phyloP scores from a whole-genome alignment of 2,113 vertebrate species.

The Melanocharis versteri region DNA sequence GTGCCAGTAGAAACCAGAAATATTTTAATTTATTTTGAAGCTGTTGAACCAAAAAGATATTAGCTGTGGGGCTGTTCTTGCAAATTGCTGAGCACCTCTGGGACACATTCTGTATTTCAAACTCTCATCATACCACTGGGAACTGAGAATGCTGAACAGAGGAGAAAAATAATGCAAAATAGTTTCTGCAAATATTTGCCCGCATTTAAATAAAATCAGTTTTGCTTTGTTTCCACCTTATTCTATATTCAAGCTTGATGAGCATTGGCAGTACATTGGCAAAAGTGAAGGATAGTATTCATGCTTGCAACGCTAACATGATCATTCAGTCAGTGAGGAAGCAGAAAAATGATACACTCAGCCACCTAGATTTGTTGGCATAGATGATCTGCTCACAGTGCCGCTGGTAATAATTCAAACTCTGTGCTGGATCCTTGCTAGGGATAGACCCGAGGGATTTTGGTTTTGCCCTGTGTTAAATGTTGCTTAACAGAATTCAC shows the following conservation, averaged over 20 bases:
- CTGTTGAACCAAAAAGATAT: conserved; percentile 4
- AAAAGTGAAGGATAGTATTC: not conserved
- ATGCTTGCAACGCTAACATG: not conserved
- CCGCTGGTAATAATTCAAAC: not conserved
- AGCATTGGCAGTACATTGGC: not conserved
- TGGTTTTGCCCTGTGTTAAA: not conserved
- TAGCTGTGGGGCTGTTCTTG: conserved; percentile 42
- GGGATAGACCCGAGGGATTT: not conserved
- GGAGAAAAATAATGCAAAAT: conserved; percentile 16
- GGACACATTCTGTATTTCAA: not conserved
- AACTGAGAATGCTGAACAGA: conserved; percentile 15
- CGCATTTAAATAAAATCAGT: conserved; percentile 6
- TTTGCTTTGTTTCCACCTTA: conserved; percentile 9
- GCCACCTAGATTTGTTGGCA: not conserved
- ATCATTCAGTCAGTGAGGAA: not conserved
- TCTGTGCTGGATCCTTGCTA: not conserved
- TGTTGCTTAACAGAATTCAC: not conserved
- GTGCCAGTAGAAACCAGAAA: not conserved
- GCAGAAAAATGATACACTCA: not conserved
- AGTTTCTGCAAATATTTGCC: conserved; percentile 22
- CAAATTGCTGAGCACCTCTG: conserved; percentile 44
- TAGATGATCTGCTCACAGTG: not conserved
- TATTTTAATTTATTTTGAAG: conserved; percentile 45
- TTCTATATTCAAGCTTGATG: not conserved
- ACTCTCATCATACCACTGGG: not conserved